These are phyloP conservation scores for Panurus biarmicus DNA, from an alignment of 2,113 vertebrate genomes.

Conservation along the genomic window DNA sequence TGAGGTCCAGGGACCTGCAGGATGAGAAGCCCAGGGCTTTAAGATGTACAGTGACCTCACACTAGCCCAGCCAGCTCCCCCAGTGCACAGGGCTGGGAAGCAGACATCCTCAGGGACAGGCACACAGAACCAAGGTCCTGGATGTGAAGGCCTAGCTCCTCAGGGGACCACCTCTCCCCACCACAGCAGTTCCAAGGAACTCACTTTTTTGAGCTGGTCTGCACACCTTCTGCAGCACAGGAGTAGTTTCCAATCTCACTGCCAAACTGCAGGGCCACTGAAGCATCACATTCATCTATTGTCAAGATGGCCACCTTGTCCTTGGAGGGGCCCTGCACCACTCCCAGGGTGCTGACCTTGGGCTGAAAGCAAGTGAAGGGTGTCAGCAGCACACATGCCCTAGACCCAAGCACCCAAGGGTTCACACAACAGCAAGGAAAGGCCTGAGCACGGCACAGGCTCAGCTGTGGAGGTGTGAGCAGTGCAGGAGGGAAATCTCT, in stretches of 20 bases:
- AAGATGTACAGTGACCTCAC: not conserved
- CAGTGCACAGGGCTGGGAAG: not conserved
- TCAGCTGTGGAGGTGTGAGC: not conserved
- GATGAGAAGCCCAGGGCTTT: not conserved
- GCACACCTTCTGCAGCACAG: conserved; percentile 89
- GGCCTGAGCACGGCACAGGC: not conserved
- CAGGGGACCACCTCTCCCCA: not conserved
- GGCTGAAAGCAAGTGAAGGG: conserved; percentile 72
- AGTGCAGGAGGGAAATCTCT: not conserved
- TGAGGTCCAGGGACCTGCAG: conserved; percentile 91
- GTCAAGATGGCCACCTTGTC: conserved; percentile 94
- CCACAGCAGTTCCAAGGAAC: not conserved
- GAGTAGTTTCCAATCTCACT: conserved; percentile 91
- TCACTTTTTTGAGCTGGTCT: conserved; percentile 98
- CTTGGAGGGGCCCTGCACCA: conserved; percentile 91
- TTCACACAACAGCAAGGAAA: not conserved
- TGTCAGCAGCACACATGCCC: not conserved
- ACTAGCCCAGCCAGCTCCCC: not conserved
- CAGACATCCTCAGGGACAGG: not conserved
- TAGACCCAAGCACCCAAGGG: not conserved
- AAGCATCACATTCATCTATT: conserved; percentile 89
- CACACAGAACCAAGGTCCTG: not conserved
- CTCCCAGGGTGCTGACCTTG: conserved; percentile 81
- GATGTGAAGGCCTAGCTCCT: not conserved
- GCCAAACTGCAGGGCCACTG: conserved; percentile 88